Conservation (phyloP, 2,113 vertebrate genomes). For the Sisor rabdophorus region DNA sequence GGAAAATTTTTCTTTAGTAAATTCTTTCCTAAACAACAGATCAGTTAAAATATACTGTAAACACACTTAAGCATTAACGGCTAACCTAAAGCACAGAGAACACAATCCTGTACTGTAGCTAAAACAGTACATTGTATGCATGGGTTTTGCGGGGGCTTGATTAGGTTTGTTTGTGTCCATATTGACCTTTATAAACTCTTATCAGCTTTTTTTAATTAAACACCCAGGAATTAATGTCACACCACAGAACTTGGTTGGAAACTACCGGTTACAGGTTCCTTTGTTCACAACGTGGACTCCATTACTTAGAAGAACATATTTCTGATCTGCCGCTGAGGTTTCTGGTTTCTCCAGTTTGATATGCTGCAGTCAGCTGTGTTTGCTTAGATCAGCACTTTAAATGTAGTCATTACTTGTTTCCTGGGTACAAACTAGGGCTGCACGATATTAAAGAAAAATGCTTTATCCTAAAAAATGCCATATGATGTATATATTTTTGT, state of each 20-base stretch:
- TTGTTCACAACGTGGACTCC: neutral
- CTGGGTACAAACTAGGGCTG: too few species aligned
- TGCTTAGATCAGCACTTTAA: too few species aligned
- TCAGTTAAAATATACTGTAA: neutral
- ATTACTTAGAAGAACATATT: slow-evolving; percentile 29
- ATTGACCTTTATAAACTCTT: neutral
- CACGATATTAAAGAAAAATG: too few species aligned
- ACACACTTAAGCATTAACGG: neutral
- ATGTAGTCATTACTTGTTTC: too few species aligned
- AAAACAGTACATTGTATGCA: neutral
- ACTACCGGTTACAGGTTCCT: neutral
- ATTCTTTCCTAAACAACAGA: neutral
- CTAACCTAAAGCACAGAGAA: too few species aligned
- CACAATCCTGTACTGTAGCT: neutral
- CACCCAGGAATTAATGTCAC: neutral
- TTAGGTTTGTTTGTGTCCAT: neutral
- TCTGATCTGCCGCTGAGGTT: slow-evolving; percentile 1
- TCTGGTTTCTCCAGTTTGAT: slow-evolving; percentile 3
- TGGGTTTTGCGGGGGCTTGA: neutral
- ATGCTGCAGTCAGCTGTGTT: neutral
- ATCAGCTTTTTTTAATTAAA: neutral
- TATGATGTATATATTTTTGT: too few species aligned
- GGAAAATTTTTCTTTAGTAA: neutral
- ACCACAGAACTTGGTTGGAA: slow-evolving; percentile 1
- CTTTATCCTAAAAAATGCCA: too few species aligned